Conservation (phyloP, 2,113 vertebrate species). For the Macrotis lagotis region DNA sequence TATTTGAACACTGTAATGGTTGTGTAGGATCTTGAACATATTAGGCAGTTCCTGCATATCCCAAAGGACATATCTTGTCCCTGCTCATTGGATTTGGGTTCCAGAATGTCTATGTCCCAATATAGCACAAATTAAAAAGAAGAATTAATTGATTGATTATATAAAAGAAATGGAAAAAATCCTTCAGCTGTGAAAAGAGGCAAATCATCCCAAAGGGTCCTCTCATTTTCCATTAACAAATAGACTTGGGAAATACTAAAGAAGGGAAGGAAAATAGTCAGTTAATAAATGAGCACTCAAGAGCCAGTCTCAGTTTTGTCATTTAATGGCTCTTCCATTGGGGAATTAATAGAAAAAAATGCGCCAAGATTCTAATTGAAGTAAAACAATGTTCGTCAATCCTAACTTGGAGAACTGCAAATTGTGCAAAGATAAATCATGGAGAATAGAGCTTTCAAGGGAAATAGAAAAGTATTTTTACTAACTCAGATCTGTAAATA, state of each 20-base stretch:
- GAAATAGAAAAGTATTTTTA: background rate
- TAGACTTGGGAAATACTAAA: background rate
- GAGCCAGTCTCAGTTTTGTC: background rate
- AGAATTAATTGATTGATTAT: background rate
- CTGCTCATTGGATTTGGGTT: background rate
- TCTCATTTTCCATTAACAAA: background rate
- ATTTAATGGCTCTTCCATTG: background rate
- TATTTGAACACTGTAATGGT: background rate
- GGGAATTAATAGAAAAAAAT: background rate
- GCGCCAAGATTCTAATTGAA: background rate
- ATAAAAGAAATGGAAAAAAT: background rate
- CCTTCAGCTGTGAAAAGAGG: background rate
- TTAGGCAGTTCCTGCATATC: background rate
- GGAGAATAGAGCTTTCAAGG: background rate
- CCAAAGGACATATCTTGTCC: background rate
- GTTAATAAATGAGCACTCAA: background rate
- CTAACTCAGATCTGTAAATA: background rate
- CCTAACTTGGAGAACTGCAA: background rate
- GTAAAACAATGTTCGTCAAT: background rate
- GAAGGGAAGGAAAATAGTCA: background rate
- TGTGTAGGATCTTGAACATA: background rate
- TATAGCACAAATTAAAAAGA: background rate
- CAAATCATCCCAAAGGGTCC: background rate
- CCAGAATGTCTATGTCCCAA: background rate
- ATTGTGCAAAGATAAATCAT: background rate